Percentiles rank a stretch among this genome's conserved stretches.
Conservation (phyloP, 2,113 vertebrate species). For the Rhinogobius similis region DNA sequence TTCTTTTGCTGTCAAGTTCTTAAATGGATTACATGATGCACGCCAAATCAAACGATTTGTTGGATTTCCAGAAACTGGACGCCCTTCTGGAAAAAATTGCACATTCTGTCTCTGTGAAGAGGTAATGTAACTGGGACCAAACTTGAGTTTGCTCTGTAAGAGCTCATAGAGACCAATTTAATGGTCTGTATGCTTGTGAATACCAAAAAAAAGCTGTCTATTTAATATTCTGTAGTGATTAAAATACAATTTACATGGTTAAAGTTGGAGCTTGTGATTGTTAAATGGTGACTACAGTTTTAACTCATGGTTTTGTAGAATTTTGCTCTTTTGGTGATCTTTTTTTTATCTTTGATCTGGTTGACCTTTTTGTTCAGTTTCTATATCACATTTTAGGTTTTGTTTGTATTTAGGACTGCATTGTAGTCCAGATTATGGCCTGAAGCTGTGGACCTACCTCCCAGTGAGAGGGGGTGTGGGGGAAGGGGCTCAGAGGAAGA, state of each 20-base stretch:
- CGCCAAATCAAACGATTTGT: conserved; percentile 81
- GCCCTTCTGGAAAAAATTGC: conserved; percentile 83
- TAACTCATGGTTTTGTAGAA: neutral
- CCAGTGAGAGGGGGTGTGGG: conserved; percentile 56
- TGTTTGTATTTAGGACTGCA: conserved; percentile 48
- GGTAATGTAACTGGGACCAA: conserved; percentile 65
- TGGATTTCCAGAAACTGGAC: conserved; percentile 84
- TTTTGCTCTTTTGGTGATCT: conserved; percentile 26
- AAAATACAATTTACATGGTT: neutral
- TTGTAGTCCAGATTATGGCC: conserved; percentile 64
- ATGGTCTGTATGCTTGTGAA: neutral
- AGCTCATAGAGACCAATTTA: conserved; percentile 10
- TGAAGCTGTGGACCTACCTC: conserved; percentile 66
- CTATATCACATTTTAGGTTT: conserved; percentile 21
- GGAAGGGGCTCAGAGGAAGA: conserved; percentile 55
- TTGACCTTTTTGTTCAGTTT: conserved; percentile 5
- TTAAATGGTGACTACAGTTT: neutral
- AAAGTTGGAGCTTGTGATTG: neutral
- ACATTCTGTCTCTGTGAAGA: conserved; percentile 81
- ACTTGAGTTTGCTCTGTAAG: conserved; percentile 1
- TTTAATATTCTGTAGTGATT: neutral
- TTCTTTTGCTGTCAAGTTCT: conserved; percentile 65
- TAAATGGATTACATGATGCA: conserved; percentile 84
- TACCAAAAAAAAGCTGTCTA: neutral
- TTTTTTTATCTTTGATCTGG: no score